phyloP scores from a whole-genome alignment of 92 coral and sea anemone genomes.

The Nematostella vectensis region DNA sequence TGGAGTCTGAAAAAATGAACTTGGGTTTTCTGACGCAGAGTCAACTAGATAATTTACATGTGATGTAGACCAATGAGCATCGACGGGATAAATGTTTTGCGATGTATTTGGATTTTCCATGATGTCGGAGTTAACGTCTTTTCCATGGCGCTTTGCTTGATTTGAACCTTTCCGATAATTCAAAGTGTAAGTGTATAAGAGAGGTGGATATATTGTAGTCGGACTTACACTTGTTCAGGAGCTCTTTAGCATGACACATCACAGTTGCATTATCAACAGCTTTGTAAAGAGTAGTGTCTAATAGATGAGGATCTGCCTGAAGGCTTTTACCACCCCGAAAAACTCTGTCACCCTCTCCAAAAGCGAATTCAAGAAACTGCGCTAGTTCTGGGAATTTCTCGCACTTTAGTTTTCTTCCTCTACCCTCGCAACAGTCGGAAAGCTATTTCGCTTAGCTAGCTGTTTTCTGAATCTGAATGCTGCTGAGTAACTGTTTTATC shows the following conservation, averaged over 20 bases:
- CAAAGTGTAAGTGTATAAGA: slow-evolving; percentile 32
- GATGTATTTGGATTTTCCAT: slow-evolving; percentile 40
- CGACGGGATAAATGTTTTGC: slow-evolving; percentile 20
- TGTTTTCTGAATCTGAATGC: not conserved
- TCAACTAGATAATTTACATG: slow-evolving; percentile 33
- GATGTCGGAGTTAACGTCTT: slow-evolving; percentile 24
- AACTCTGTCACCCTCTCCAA: slow-evolving; percentile 42
- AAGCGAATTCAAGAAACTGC: slow-evolving; percentile 33
- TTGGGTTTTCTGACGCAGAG: slow-evolving; percentile 29
- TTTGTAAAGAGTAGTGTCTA: slow-evolving; percentile 29
- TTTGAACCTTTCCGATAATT: slow-evolving; percentile 27
- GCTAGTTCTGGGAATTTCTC: slow-evolving; percentile 57
- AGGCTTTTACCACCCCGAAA: slow-evolving; percentile 47
- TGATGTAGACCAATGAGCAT: slow-evolving; percentile 40
- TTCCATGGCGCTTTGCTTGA: slow-evolving; percentile 36
- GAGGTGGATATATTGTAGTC: slow-evolving; percentile 28
- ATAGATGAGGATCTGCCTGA: slow-evolving; percentile 36
- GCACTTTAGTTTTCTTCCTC: slow-evolving; percentile 44
- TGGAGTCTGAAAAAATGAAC: slow-evolving; percentile 33
- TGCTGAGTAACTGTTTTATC: not conserved
- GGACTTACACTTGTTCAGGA: slow-evolving; percentile 11
- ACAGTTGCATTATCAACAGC: slow-evolving; percentile 44
- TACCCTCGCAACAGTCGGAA: slow-evolving; percentile 3
- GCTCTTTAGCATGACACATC: slow-evolving; percentile 43
- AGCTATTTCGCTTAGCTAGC: not conserved